Evolutionary conservation across 2,888 invertebrate species (phyloP), one percentile per base, ranked within the genome.

Genomic region (Amblyteles armatorius): DNA sequence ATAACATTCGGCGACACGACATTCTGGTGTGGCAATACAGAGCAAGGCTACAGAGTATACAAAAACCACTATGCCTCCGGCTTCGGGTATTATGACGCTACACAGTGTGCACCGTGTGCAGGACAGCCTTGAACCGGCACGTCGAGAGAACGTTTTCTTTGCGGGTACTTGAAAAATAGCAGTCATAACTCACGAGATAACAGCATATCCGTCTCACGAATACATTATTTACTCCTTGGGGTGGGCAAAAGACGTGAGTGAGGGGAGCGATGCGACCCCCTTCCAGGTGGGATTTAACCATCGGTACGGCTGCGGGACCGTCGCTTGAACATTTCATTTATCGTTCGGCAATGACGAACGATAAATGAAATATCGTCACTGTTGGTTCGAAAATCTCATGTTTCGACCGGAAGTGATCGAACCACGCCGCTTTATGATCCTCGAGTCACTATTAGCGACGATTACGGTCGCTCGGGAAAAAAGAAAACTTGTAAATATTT

Each of bases 141-240:
- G 87, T 80, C 71, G 83, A 86, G 85, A 82, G 82, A 83, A 77
- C 82, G 85, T 88, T 89, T 91, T 89, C 89, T 87, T 87, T 83
- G 83, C 83, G 68, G 81, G 86, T 72, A 85, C 87, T 88, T 90
- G 89, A 91, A 90, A 91, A 92, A 90, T 90, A 86, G 87, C 87
- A 77, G 85, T 87, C 90, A 89, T 90, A 91, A 91, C 89, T 91
- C 90, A 89, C 78, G 87, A 90, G 90, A 91, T 91, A 91, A 90
- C 89, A 87, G 88, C 87, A 82, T 79, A 82, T 87, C 86, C 86
- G 88, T 90, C 89, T 89, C 87, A 82, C 86, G 88, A 89, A 89
- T 88, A 87, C 89, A 90, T 91, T 91, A 90, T 89, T 90, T 89
- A 89, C 86, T 81, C 82, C 83, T 78, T 22, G 50, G 76, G 85